A percentile compares a stretch with the other conserved stretches of the same genome.
These are phyloP conservation scores for Strigamia transsilvanica DNA, from an alignment of 2,888 invertebrate species.

Conservation along the genomic window DNA sequence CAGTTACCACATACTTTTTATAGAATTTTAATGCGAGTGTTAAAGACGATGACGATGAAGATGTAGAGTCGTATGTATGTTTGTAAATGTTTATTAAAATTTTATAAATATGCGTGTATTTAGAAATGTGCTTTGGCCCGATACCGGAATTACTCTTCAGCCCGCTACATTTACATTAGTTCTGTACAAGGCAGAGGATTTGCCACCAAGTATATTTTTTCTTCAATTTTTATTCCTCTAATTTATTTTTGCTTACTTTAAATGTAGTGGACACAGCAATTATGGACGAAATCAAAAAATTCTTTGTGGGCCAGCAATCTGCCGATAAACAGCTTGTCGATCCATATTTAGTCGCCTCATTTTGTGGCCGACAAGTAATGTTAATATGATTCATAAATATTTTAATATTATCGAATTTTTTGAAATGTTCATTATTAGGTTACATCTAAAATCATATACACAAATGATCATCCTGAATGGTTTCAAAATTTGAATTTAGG, in stretches of 20 bases:
- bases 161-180: conserved; percentile 65
- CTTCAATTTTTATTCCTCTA: not conserved
- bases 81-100: not conserved
- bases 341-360: conserved; percentile 65
- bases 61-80: conserved; percentile 21
- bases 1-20: not conserved
- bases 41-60: conserved; percentile 29
- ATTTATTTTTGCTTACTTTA: not conserved
- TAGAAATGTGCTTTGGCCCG: conserved; percentile 64
- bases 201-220: conserved; percentile 62
- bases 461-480: conserved; percentile 65
- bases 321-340: conserved; percentile 66
- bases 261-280: conserved; percentile 66
- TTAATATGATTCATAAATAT: conserved; percentile 57
- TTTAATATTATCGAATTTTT: not conserved
- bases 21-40: conserved; percentile 20
- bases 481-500: conserved; percentile 65
- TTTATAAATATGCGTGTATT: conserved; percentile 55
- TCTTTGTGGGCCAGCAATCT: conserved; percentile 62
- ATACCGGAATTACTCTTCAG: conserved; percentile 65
- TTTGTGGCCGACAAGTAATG: conserved; percentile 66
- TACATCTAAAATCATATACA: conserved; percentile 64
- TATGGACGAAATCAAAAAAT: conserved; percentile 65
- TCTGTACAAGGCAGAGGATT: conserved; percentile 65
- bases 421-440: conserved; percentile 58